phyloP scores from a whole-genome alignment of 2,797 vertebrate genomes.

The Rhinoraja longicauda region DNA sequence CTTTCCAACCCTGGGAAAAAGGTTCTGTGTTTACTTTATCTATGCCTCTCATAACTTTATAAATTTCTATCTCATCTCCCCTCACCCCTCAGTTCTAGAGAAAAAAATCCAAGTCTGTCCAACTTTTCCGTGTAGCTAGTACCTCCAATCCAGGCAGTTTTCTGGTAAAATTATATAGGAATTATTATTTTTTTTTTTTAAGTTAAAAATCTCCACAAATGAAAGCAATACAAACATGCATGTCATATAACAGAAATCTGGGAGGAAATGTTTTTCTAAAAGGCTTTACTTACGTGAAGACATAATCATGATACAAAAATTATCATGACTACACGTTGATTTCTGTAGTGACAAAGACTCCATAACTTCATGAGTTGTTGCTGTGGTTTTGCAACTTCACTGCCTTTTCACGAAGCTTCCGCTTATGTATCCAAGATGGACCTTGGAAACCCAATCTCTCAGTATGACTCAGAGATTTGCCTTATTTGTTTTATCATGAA shows the following conservation, averaged over 20 bases:
- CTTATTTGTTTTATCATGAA: background rate
- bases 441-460: constrained; percentile 33
- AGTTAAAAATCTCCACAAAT: background rate
- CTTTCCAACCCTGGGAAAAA: no score
- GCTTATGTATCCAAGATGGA: constrained; percentile 36
- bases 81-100: no score
- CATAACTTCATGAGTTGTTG: background rate
- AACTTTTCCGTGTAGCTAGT: no score
- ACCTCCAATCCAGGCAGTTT: no score
- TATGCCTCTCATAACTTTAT: no score
- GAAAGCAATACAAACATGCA: background rate
- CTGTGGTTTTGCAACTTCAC: background rate
- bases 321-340: background rate
- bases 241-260: background rate
- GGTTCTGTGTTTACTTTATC: no score
- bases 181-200: no score
- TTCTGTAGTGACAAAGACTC: constrained; percentile 19
- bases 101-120: no score
- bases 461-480: constrained; percentile 14
- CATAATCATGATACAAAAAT: constrained; percentile 17
- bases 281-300: constrained; percentile 15
- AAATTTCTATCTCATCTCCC: no score
- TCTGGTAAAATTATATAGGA: no score
- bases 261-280: background rate
- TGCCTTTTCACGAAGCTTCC: constrained; percentile 5